Evolutionary conservation across 2,888 invertebrate species (phyloP).

Genomic region (Pammene aurita): DNA sequence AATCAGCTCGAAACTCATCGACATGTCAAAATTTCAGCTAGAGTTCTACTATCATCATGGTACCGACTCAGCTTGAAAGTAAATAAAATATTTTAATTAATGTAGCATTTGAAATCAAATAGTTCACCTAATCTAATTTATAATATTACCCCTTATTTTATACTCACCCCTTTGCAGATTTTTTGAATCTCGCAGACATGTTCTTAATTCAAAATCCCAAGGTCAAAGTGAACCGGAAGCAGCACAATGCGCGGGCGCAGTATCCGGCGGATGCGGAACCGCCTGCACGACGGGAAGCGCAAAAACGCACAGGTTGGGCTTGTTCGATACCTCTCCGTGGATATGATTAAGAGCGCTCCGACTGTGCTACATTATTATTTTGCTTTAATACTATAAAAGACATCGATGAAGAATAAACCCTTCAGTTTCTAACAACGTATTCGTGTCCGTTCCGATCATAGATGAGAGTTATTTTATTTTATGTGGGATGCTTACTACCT

Average conservation of each 20-base stretch:
- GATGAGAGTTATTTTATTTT: no score
- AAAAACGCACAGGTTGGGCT: conserved; percentile 52
- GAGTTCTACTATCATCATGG: no score
- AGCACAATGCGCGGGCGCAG: conserved; percentile 31
- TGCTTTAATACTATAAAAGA: neutral
- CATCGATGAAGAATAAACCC: neutral
- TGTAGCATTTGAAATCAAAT: no score
- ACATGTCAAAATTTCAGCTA: no score
- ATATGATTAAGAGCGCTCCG: conserved; percentile 5
- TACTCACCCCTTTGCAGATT: conserved; percentile 8
- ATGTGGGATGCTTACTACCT: no score
- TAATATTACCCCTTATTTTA: neutral
- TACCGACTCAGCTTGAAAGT: no score
- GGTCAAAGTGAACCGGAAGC: conserved; percentile 28
- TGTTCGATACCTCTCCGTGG: conserved; percentile 8
- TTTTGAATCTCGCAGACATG: conserved; percentile 14
- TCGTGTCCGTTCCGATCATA: no score
- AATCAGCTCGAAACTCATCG: no score
- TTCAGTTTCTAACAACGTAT: no score
- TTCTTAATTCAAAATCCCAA: conserved; percentile 26
- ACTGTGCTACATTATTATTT: conserved; percentile 10
- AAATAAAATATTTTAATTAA: no score
- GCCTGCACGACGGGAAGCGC: conserved; percentile 66
- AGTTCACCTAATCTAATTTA: no score
- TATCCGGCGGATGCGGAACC: conserved; percentile 77